A percentile compares a stretch with the other conserved stretches of the same genome.
Conservation (phyloP, 2,888 invertebrate genomes). For the Caenorhabditis sp. region DNA sequence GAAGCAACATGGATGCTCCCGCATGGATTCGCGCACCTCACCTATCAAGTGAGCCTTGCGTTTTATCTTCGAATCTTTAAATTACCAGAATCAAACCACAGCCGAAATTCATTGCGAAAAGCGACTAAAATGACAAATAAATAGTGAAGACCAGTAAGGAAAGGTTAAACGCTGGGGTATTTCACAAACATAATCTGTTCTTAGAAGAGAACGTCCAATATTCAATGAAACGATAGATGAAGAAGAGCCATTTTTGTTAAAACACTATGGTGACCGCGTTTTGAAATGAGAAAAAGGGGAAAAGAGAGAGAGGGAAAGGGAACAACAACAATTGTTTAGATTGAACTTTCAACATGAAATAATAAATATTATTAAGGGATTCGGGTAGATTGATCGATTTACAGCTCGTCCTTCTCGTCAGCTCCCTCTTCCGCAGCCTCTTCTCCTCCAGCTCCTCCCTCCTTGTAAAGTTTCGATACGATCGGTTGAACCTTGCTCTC, state of each 20-base stretch:
- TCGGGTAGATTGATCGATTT: constrained; percentile 47
- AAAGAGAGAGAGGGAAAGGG: neutral
- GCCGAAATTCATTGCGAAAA: constrained; percentile 17
- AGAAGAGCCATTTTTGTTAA: constrained; percentile 49
- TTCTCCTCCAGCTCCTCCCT: constrained; percentile 61
- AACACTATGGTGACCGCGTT: constrained; percentile 61
- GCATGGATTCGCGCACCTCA: no score
- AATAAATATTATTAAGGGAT: constrained; percentile 27
- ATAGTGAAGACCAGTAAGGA: constrained; percentile 43
- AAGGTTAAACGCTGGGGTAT: constrained; percentile 43
- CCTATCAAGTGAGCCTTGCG: no score
- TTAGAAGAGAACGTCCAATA: constrained; percentile 11
- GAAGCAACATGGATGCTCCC: no score
- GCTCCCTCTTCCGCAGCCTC: constrained; percentile 56
- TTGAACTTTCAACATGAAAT: constrained; percentile 30
- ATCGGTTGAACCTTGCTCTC: constrained; percentile 97
- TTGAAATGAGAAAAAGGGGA: constrained; percentile 50
- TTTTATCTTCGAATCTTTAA: no score
- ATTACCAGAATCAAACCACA: no score
- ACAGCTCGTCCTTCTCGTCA: constrained; percentile 78
- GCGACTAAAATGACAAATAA: constrained; percentile 9
- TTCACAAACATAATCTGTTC: constrained; percentile 46
- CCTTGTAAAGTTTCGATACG: constrained; percentile 92
- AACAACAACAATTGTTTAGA: constrained; percentile 15
- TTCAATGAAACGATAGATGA: constrained; percentile 11